Evolutionary conservation across 2,888 invertebrate species (phyloP).

Genomic region (Malacosoma neustria): DNA sequence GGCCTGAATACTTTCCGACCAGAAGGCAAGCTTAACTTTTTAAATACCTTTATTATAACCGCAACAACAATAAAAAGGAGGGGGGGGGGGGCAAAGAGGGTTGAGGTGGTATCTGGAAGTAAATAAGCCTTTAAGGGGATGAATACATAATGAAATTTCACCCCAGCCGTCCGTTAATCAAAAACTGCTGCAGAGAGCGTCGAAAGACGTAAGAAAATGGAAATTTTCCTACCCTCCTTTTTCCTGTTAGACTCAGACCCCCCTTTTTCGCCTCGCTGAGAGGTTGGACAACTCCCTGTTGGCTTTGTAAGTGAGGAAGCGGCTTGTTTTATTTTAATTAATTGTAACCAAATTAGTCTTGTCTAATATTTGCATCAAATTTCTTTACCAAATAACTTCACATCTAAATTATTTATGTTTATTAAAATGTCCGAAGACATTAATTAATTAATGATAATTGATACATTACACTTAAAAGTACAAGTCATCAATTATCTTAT

Average conservation of each 20-base stretch:
- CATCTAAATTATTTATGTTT: no score
- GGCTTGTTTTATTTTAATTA: no score
- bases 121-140: conserved; percentile 42
- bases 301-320: conserved; percentile 22
- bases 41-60: conserved; percentile 2
- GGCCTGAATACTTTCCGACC: not conserved
- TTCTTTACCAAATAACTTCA: no score
- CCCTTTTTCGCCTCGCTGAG: conserved; percentile 56
- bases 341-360: no score
- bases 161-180: conserved; percentile 69
- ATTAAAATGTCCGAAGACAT: no score
- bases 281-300: conserved; percentile 48
- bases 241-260: conserved; percentile 59
- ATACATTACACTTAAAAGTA: no score
- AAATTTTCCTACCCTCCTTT: conserved; percentile 75
- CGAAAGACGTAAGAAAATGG: conserved; percentile 72
- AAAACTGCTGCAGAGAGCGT: conserved; percentile 69
- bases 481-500: no score
- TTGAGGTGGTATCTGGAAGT: conserved; percentile 6
- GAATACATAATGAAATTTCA: conserved; percentile 72
- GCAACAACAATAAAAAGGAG: conserved; percentile 13
- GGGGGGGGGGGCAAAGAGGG: conserved; percentile 4
- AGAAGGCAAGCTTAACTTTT: conserved; percentile 1
- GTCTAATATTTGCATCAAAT: not conserved
- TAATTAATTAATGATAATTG: no score